Conservation (phyloP, 2,113 vertebrate species). For the Bucco capensis region DNA sequence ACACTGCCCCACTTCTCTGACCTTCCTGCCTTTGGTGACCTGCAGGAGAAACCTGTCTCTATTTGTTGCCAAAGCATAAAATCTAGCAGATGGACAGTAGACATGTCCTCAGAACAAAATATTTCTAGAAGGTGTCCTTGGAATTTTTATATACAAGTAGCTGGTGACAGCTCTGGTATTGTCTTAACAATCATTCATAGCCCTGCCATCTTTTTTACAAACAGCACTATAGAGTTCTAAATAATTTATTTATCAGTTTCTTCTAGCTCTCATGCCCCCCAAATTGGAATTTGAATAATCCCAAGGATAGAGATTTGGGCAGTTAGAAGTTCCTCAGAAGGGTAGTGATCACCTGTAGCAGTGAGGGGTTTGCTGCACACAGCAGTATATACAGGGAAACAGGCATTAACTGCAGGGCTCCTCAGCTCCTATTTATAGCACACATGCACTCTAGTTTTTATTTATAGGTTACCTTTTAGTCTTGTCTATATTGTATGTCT, state of each 20-base stretch:
- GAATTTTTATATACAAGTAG: not conserved
- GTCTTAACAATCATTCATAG: not conserved
- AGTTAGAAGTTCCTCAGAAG: not conserved
- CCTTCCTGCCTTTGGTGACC: not conserved
- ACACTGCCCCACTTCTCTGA: not conserved
- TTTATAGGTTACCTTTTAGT: conserved; percentile 50
- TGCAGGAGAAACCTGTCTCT: not conserved
- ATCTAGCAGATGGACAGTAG: not conserved
- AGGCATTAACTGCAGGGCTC: conserved; percentile 11
- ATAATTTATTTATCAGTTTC: not conserved
- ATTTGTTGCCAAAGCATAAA: not conserved
- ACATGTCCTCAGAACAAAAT: not conserved
- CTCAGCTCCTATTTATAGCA: conserved; percentile 43
- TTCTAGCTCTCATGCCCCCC: not conserved
- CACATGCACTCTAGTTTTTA: not conserved
- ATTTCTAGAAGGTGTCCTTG: not conserved
- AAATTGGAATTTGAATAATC: conserved; percentile 11
- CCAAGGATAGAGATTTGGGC: not conserved
- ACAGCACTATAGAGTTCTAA: not conserved
- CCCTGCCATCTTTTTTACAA: not conserved
- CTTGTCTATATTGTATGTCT: conserved; percentile 39
- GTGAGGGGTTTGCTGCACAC: not conserved
- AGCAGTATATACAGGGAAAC: not conserved
- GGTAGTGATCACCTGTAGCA: not conserved
- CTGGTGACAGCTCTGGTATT: not conserved